phyloP scores from a whole-genome alignment of 2,888 invertebrate species.

The Dynastes tityus region DNA sequence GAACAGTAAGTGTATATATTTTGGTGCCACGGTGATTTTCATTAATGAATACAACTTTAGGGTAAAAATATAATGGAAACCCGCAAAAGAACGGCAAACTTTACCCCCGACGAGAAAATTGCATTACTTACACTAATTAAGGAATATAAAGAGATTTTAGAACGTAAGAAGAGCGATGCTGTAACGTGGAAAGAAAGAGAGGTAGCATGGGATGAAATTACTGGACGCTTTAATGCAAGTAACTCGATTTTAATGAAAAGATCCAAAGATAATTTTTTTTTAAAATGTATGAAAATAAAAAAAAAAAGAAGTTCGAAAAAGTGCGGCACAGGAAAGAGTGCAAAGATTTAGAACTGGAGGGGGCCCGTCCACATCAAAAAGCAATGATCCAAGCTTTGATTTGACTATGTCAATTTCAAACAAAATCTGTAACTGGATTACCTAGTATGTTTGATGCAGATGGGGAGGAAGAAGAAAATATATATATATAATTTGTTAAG shows the following conservation, averaged over 20 bases:
- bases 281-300: background rate
- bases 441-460: background rate
- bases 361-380: background rate
- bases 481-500: background rate
- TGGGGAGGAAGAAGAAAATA: background rate
- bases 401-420: too few relatives aligned
- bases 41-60: too few relatives aligned
- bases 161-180: background rate
- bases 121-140: too few relatives aligned
- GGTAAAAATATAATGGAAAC: too few relatives aligned
- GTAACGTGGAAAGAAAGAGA: background rate
- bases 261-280: background rate
- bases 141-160: too few relatives aligned
- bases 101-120: too few relatives aligned
- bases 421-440: too few relatives aligned
- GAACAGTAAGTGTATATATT: too few relatives aligned
- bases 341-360: background rate
- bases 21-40: too few relatives aligned
- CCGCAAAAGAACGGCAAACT: too few relatives aligned
- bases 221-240: background rate
- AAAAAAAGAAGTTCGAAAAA: background rate
- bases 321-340: background rate
- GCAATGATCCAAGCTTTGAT: background rate
- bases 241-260: background rate
- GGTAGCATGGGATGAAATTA: background rate